Evolutionary conservation across 2,113 vertebrate species (phyloP).

Genomic region (Rhipidura dahli): DNA sequence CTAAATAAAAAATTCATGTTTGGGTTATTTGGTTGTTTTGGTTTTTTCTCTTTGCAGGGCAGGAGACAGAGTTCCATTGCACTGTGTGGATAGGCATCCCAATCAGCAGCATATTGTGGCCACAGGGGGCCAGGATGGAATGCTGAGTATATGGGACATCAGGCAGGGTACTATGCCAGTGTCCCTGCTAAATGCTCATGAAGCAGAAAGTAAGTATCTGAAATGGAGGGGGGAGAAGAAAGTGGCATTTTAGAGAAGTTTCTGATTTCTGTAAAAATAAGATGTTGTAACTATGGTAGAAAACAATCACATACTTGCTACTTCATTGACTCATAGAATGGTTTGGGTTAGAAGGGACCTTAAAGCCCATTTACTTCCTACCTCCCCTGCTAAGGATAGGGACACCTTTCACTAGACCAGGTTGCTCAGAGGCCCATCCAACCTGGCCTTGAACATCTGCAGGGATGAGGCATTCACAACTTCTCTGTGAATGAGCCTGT

Average conservation of each 20-base stretch:
- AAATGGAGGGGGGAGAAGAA: neutral
- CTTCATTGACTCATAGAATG: neutral
- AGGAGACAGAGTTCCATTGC: slow-evolving; percentile 88
- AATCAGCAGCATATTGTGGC: slow-evolving; percentile 96
- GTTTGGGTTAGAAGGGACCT: neutral
- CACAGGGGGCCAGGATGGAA: slow-evolving; percentile 93
- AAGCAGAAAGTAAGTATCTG: slow-evolving; percentile 88
- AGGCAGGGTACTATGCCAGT: slow-evolving; percentile 87
- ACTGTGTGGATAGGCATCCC: slow-evolving; percentile 95
- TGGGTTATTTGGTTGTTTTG: neutral
- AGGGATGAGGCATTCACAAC: neutral
- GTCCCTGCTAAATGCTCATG: slow-evolving; percentile 93
- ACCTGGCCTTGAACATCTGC: neutral
- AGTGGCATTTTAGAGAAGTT: neutral
- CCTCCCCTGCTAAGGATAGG: neutral
- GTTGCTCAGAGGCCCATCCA: neutral
- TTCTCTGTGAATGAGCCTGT: too few species aligned
- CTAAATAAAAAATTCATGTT: neutral
- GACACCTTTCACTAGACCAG: neutral
- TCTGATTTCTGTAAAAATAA: neutral
- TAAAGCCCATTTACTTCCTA: neutral
- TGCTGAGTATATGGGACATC: slow-evolving; percentile 96
- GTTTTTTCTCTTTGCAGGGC: slow-evolving; percentile 68
- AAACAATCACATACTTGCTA: neutral
- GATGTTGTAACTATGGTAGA: neutral